Conservation (phyloP, 2,888 invertebrate species). For the Amaurobius ferox region DNA sequence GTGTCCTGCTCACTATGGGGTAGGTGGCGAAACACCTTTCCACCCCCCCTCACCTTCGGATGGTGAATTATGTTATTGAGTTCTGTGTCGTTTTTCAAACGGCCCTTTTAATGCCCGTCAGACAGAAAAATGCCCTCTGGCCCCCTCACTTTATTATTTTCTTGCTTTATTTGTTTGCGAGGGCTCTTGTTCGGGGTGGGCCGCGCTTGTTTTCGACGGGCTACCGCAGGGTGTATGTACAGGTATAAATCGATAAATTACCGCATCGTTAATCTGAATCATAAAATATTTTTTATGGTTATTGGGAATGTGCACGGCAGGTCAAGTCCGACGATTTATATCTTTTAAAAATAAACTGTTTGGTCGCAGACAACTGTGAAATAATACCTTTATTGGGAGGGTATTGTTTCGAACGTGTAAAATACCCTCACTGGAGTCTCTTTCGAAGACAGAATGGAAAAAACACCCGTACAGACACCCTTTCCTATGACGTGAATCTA, state of each 20-base stretch:
- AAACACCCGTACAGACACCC: no score
- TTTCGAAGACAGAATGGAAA: no score
- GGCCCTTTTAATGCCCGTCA: conserved; percentile 10
- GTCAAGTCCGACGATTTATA: no score
- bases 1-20: conserved; percentile 21
- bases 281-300: neutral
- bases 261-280: conserved; percentile 48
- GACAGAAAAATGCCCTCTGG: conserved; percentile 8
- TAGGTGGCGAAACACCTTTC: conserved; percentile 56
- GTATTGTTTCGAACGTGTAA: no score
- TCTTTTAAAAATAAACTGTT: no score
- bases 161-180: conserved; percentile 7
- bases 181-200: conserved; percentile 15
- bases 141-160: conserved; percentile 14
- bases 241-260: conserved; percentile 42
- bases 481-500: no score
- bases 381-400: no score
- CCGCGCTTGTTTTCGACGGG: conserved; percentile 1
- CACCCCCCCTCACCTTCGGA: neutral
- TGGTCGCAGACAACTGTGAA: no score
- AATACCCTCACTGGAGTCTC: no score
- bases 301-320: neutral
- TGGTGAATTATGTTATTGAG: conserved; percentile 64
- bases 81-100: conserved; percentile 62
- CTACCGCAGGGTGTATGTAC: conserved; percentile 20